Base-by-base conservation (phyloP, 2,888 invertebrate species). In the Achlya flavicornis region DNA sequence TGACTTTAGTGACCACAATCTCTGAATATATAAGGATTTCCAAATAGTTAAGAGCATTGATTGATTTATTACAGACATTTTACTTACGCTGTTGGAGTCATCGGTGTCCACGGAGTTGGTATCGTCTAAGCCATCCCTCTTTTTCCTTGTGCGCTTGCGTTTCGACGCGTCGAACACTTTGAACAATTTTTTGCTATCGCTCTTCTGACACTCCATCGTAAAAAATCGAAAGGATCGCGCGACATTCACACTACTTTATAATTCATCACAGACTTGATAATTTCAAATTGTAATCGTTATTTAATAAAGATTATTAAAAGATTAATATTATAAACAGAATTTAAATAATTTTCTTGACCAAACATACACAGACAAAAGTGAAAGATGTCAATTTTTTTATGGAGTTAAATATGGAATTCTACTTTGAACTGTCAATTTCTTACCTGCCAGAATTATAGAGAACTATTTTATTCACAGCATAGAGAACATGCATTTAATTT, bases 131-230 rank as follows among this genome's bases (percentile, higher is more conserved):
- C 81, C 86, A 5, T 90, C 88, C 8, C 78, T 80, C 72, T 85
- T 91, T 73, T 87, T 92, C 69, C 79, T 83, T 10, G 77, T 75
- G 26, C 83, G 81, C 67, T 87, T 91, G 38, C 83, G 80, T 76
- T 88, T 89, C 12, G 93, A 79, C 14, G 88, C 87, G 63, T 93
- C 93, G 67, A 89, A 92, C 71, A 92, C 91, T 83, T 92, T 88
- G 66, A 87, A 85, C 70, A 92, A 70, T 87, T 90, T 92, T 82
- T 92, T 92, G 74, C 90, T 91, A 84, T 92, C 92, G 79, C 84
- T 86, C 70, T 86, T 62, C 77, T 90, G 87, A 86, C 89, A 87
- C 79, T 92, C 93, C 93, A 93, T n/a, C n/a, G n/a, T n/a, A n/a
- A n/a, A n/a, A n/a, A n/a, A n/a, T n/a, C n/a, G n/a, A n/a, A n/a